Conservation (phyloP, 2,888 invertebrate genomes). For the Ceratothoa steindachneri region DNA sequence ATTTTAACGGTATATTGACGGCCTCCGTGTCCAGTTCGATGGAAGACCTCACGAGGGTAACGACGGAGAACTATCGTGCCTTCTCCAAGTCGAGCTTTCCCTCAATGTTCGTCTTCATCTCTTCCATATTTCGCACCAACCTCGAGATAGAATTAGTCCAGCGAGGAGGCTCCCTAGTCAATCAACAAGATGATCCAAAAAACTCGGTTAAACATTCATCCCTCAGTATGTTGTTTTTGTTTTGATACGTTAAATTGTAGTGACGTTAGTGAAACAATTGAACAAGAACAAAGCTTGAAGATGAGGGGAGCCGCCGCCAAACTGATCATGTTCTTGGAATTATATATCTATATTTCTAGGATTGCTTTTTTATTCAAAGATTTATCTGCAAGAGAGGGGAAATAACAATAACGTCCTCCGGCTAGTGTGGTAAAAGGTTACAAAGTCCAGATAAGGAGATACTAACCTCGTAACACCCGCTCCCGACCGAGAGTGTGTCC, state of each 20-base stretch:
- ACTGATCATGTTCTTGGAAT: no score
- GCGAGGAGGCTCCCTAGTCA: constrained; percentile 72
- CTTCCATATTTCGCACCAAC: constrained; percentile 83
- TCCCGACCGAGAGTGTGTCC: no score
- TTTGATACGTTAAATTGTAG: neutral
- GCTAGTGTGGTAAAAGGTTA: no score
- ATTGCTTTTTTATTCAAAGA: no score
- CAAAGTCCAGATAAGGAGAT: no score
- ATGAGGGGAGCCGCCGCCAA: no score
- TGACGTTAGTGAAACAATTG: no score
- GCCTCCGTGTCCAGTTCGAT: constrained; percentile 58
- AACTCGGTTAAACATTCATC: constrained; percentile 65
- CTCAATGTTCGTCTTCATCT: constrained; percentile 79
- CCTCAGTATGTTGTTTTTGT: constrained; percentile 59
- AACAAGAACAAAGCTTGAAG: no score
- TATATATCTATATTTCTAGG: no score
- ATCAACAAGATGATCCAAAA: constrained; percentile 54
- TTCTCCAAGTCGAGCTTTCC: constrained; percentile 60
- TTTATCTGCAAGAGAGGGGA: no score
- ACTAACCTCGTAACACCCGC: no score
- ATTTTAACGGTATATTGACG: constrained; percentile 48
- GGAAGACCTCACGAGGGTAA: constrained; percentile 85
- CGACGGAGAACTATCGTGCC: constrained; percentile 73
- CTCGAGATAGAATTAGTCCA: constrained; percentile 87
- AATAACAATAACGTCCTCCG: no score